phyloP scores from a whole-genome alignment of 1,140 invertebrate genomes.

The Saccostrea cuccullata region DNA sequence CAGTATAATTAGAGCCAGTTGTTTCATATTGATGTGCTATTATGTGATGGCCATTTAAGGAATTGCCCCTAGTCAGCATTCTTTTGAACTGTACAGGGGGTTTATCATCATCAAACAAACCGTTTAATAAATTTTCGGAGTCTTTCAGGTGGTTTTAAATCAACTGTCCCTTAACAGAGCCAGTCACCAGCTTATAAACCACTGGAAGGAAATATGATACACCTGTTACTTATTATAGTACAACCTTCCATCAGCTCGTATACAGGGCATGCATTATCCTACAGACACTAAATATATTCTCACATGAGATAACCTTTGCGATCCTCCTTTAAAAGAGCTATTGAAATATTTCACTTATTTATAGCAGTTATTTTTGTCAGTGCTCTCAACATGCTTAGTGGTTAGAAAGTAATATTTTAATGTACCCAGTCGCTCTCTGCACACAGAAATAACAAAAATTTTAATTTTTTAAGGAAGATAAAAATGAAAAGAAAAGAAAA shows the following conservation, averaged over 20 bases:
- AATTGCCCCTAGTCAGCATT: constrained; percentile 25
- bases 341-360: constrained; percentile 6
- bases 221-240: constrained; percentile 38
- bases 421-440: no score
- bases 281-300: constrained; percentile 8
- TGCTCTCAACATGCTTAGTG: background rate
- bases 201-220: constrained; percentile 22
- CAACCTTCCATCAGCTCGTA: constrained; percentile 6
- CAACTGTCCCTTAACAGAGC: background rate
- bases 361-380: background rate
- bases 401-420: background rate
- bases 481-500: no score
- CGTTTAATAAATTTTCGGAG: background rate
- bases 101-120: constrained; percentile 23
- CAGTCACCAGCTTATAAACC: background rate
- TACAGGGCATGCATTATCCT: constrained; percentile 3
- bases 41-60: constrained; percentile 29
- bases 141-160: background rate
- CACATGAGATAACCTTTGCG: background rate
- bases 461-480: no score
- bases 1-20: constrained; percentile 30
- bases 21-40: constrained; percentile 26
- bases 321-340: background rate
- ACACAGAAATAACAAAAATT: no score
- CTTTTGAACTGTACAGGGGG: background rate